Evolutionary conservation across 2,888 invertebrate genomes (phyloP), one percentile per base, ranked within the genome.

Genomic region (Drosophila infuscata): DNA sequence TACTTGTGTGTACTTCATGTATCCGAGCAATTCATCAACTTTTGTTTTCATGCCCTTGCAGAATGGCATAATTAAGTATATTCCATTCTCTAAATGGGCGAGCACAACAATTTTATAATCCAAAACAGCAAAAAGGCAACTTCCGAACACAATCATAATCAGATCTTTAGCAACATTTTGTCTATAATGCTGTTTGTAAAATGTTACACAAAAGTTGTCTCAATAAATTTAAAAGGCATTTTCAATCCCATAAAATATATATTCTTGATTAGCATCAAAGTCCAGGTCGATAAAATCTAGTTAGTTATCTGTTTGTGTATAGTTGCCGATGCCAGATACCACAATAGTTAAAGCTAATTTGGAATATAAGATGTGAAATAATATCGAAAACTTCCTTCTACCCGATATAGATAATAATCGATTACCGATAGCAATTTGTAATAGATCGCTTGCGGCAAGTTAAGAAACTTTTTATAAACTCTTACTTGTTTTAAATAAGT

Each of bases 1-100:
- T 30, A 8, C 8, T 15, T 12, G 11, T 52, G 17, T 58, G 20
- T 8, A 29, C 25, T 20, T 29, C n/a, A 29, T 41, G 30, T 32
- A 36, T 52, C 36, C 41, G 8, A 29, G 46, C 43, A 60, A 63
- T 65, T 57, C 61, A 67, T 65, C 53, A 56, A 64, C 57, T 63
- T 66, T 68, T 73, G 61, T 65, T 68, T 41, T 48, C 29, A 29
- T 54, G 62, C 49, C 60, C 75, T 62, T 65, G 58, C 59, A 38
- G 46, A 70, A 59, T 11, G 58, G 51, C 65, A 68, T 69, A 57
- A 57, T 51, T 51, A 57, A 51, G 29, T 30, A 41, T 57, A 29
- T 49, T 29, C 29, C 49, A 49, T 29, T 29, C 15, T 25, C 20
- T 15, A 46, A 46, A 46, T 25, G 20, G 15, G 15, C 25, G 8